phyloP scores from a whole-genome alignment of 2,888 invertebrate genomes.

The Cephus spinipes region DNA sequence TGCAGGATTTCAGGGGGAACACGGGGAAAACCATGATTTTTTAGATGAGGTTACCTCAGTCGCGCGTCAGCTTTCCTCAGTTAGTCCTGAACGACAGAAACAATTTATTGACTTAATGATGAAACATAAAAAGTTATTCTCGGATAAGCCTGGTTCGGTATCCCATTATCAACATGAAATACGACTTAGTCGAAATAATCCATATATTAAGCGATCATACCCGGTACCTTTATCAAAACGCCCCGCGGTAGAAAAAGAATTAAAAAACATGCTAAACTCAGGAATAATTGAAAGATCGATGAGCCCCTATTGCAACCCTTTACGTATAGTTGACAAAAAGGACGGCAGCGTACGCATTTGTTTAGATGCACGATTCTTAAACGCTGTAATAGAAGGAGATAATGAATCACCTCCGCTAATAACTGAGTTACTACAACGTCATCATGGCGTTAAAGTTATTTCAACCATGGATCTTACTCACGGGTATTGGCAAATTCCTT shows the following conservation, averaged over 20 bases:
- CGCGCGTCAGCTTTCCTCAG: too few relatives aligned
- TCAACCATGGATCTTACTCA: constrained; percentile 33
- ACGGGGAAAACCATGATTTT: too few relatives aligned
- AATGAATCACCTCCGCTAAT: constrained; percentile 3
- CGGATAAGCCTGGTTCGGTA: too few relatives aligned
- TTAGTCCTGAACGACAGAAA: too few relatives aligned
- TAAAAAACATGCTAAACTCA: constrained; percentile 41
- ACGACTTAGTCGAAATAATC: too few relatives aligned
- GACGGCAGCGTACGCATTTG: constrained; percentile 48
- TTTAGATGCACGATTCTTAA: constrained; percentile 49
- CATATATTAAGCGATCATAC: constrained; percentile 28
- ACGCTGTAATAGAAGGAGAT: constrained; percentile 46
- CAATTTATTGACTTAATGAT: too few relatives aligned
- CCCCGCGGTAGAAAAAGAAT: constrained; percentile 33
- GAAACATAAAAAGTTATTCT: too few relatives aligned
- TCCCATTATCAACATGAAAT: too few relatives aligned
- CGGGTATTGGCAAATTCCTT: constrained; percentile 39
- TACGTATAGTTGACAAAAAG: constrained; percentile 27
- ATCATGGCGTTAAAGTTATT: constrained; percentile 32
- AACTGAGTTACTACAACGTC: constrained; percentile 32
- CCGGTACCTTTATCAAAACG: constrained; percentile 44
- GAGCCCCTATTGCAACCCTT: constrained; percentile 47
- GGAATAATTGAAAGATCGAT: constrained; percentile 45
- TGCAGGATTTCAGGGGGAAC: too few relatives aligned
- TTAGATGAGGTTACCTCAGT: too few relatives aligned